A percentile compares a stretch with the other conserved stretches of the same genome.
Evolutionary conservation across 2,888 invertebrate genomes (phyloP).

Genomic region (Ernsta delagoae): DNA sequence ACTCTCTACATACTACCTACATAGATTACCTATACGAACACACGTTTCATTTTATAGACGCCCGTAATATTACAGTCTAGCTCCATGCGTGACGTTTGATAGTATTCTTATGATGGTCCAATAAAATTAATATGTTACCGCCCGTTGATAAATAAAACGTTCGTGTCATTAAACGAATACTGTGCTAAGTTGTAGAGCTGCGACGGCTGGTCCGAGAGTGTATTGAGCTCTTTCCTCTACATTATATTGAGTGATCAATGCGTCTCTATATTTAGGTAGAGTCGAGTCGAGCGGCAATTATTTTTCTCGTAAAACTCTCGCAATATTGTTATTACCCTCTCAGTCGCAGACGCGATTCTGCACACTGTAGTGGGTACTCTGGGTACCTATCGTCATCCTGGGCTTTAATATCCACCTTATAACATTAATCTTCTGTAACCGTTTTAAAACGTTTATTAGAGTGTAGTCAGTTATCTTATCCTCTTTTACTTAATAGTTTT

Average conservation of each 20-base stretch:
- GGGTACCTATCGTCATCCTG: no score
- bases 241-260: slow-evolving; percentile 47
- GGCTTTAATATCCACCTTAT: no score
- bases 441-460: no score
- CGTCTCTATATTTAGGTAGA: slow-evolving; percentile 42
- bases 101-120: slow-evolving; percentile 44
- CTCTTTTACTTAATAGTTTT: no score
- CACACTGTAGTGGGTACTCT: slow-evolving; percentile 9
- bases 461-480: no score
- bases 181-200: slow-evolving; percentile 39
- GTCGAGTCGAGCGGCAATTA: slow-evolving; percentile 38
- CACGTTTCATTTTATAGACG: slow-evolving; percentile 1
- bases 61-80: background rate
- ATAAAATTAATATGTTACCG: slow-evolving; percentile 57
- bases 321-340: slow-evolving; percentile 42
- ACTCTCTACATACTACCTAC: no score
- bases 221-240: slow-evolving; percentile 38
- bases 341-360: slow-evolving; percentile 31
- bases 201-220: slow-evolving; percentile 12
- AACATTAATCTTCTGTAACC: no score
- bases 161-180: slow-evolving; percentile 59
- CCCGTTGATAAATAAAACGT: slow-evolving; percentile 72
- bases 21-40: no score
- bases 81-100: slow-evolving; percentile 20
- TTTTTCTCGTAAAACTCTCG: slow-evolving; percentile 42